These are phyloP conservation scores for Darevskia nairensis DNA, from an alignment of 2,797 vertebrate species.

Conservation along the genomic window DNA sequence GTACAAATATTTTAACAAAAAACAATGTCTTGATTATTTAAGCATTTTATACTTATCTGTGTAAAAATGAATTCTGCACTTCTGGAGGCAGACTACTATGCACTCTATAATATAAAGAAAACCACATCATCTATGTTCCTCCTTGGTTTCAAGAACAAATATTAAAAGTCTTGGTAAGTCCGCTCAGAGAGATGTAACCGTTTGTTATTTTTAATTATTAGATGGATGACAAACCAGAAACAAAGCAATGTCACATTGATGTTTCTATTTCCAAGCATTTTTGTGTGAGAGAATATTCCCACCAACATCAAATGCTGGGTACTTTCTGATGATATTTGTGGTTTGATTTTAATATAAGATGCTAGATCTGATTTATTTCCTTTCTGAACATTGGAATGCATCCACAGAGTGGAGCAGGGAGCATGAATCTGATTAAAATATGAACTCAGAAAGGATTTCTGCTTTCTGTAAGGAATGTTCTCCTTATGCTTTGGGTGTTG, in stretches of 20 bases:
- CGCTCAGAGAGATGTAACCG: background rate
- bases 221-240: background rate
- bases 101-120: no score
- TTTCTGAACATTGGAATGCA: conserved; percentile 12
- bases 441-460: conserved; percentile 35
- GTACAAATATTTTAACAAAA: no score
- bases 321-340: background rate
- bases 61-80: no score
- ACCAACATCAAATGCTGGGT: background rate
- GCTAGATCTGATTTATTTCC: background rate
- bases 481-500: background rate
- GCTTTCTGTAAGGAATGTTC: background rate
- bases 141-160: no score
- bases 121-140: no score
- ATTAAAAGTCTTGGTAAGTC: no score
- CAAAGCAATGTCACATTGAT: background rate
- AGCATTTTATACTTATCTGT: no score
- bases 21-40: no score
- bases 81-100: no score
- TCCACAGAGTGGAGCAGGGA: background rate
- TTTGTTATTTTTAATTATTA: background rate
- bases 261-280: background rate
- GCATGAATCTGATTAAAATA: conserved; percentile 1
- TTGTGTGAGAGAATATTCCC: background rate
- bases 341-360: conserved; percentile 29